Evolutionary conservation across 2,113 vertebrate genomes (phyloP), one percentile per base, ranked within the genome.

Genomic region (Pseudorasbora parva): DNA sequence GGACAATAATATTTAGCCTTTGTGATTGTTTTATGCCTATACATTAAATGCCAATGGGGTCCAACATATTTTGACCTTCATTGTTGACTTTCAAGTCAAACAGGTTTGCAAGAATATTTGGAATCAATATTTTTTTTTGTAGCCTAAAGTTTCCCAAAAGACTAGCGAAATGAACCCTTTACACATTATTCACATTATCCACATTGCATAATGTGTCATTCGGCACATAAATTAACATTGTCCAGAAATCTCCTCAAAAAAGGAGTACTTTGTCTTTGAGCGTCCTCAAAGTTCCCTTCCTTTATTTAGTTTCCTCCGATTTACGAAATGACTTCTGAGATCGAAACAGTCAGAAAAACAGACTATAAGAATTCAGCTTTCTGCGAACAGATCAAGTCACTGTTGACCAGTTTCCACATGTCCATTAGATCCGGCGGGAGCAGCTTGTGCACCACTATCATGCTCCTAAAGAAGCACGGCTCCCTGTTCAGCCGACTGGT

Each of bases 391-490:
- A 96, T 94, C 72, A 98, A 94, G 72, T 97, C 95, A 85, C 95
- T 92, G 72, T 97, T 96, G 54, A 99, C 95, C 89, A 98, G 91
- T 79, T 93, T 89, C 98, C 98, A 99, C 97, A 99, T 99, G 78
- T 88, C 88, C 79, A 95, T 87, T 82, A 99, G 91, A 4, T 99
- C 98, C 0, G 86, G 54, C 0, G 98, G 97, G 12, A 98, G 93
- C 84, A 99, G 93, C 94, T 99, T 99, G 94, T 99, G 98, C 30
- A 99, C 98, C 8, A 99, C 97, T 1, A 99, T 93, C 97, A 99
- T 96, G 91, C 91, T 92, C 84, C 92, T 96, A 90, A 94, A 99
- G 71, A 99, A 98, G 86, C 98, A 99, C 0, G 98, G 98, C 87
- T 99, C 98, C 87, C 91, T 94, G 91, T 99, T 99, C 94, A 99